Percentiles rank a stretch among this genome's conserved stretches.
These are phyloP conservation scores for Agraylea sexmaculata DNA, from an alignment of 1,140 invertebrate genomes.

Conservation along the genomic window DNA sequence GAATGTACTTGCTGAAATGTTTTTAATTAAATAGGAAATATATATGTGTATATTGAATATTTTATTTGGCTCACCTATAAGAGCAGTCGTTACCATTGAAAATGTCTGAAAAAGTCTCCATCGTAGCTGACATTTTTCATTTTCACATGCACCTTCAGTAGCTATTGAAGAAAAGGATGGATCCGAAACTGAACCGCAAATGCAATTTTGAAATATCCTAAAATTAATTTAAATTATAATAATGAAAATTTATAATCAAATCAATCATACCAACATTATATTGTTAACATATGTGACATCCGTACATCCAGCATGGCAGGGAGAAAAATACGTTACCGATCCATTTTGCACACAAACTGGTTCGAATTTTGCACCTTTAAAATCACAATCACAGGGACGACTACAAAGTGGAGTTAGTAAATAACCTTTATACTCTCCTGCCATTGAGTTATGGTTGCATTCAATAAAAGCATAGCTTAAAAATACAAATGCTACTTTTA, in stretches of 20 bases:
- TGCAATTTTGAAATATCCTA: conserved; percentile 40
- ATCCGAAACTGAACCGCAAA: conserved; percentile 29
- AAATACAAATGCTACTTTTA: conserved; percentile 38
- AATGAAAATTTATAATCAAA: conserved; percentile 7
- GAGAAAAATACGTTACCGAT: conserved; percentile 48
- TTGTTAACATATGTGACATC: conserved; percentile 27
- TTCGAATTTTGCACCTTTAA: conserved; percentile 44
- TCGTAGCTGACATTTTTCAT: conserved; percentile 35
- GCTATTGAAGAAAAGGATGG: conserved; percentile 27
- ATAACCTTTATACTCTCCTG: conserved; percentile 28
- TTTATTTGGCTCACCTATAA: conserved; percentile 25
- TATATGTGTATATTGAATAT: not conserved
- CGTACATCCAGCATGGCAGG: conserved; percentile 59
- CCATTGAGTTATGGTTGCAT: conserved; percentile 41
- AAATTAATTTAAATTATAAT: conserved; percentile 15
- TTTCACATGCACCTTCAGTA: conserved; percentile 43
- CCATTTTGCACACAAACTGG: conserved; percentile 51
- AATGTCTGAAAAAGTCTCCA: conserved; percentile 44
- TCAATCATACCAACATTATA: conserved; percentile 20
- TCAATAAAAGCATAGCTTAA: conserved; percentile 45
- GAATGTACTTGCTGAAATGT: conserved; percentile 29
- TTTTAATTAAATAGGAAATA: not conserved
- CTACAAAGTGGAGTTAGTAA: conserved; percentile 45
- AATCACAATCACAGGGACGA: conserved; percentile 45
- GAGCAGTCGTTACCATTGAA: conserved; percentile 28